A percentile compares a stretch with the other conserved stretches of the same genome.
Conservation (phyloP, 2,797 vertebrate species). For the Emys orbicularis region DNA sequence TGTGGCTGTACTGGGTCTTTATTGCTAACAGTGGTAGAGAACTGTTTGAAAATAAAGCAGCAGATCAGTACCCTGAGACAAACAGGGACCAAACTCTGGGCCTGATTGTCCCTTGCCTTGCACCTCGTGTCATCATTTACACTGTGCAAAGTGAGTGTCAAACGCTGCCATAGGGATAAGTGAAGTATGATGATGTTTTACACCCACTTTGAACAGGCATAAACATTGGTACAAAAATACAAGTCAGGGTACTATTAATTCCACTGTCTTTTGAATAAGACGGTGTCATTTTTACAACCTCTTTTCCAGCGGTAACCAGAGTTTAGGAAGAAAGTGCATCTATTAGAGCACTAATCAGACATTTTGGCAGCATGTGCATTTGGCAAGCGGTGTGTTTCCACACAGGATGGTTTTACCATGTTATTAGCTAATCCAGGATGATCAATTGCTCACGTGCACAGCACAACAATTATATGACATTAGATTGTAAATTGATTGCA, state of each 20-base stretch:
- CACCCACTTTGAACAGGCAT: background rate
- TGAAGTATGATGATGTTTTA: accelerated
- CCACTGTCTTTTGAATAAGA: conserved; percentile 22
- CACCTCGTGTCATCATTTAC: background rate
- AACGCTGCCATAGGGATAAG: background rate
- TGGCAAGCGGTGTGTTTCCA: conserved; percentile 26
- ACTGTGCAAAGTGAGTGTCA: background rate
- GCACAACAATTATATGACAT: conserved; percentile 38
- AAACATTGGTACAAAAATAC: background rate
- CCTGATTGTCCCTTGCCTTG: background rate
- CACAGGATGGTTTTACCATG: conserved; percentile 32
- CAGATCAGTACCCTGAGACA: conserved; percentile 20
- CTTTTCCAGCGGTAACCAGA: conserved; percentile 30
- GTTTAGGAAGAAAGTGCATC: conserved; percentile 9
- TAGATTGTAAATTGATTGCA: conserved; percentile 32
- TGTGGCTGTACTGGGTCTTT: background rate
- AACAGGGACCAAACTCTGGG: background rate
- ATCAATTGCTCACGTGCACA: conserved; percentile 44
- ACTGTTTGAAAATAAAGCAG: conserved; percentile 33
- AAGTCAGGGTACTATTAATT: background rate
- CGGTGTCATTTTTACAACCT: background rate
- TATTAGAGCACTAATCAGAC: conserved; percentile 29
- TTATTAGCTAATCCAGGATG: conserved; percentile 45
- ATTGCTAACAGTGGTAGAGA: conserved; percentile 21
- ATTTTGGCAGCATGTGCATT: background rate